Evolutionary conservation across 2,797 vertebrate species (phyloP).

Genomic region (Tinamus major): DNA sequence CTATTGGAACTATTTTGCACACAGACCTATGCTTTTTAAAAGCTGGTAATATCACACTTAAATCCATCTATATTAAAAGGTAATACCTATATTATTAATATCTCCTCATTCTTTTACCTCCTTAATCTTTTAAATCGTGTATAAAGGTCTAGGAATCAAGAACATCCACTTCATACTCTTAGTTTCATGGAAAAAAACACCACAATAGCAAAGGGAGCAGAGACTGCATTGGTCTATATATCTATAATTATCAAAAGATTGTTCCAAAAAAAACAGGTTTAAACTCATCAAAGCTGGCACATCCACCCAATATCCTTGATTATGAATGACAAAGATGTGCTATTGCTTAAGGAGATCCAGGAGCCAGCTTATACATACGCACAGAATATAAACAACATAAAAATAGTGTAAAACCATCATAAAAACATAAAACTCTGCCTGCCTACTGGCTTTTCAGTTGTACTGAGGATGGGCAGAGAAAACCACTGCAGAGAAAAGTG

Average conservation of each 20-base stretch:
- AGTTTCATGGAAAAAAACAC: background rate
- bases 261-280: background rate
- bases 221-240: background rate
- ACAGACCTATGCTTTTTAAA: background rate
- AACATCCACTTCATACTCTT: background rate
- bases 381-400: background rate
- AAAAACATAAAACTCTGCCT: background rate
- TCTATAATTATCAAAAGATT: background rate
- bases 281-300: background rate
- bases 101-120: background rate
- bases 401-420: background rate
- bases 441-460: background rate
- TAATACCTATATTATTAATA: background rate
- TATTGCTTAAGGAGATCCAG: background rate
- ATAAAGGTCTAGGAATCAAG: slow-evolving; percentile 34
- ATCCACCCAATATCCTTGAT: background rate
- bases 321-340: background rate
- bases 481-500: background rate
- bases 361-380: background rate
- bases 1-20: background rate
- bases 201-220: background rate
- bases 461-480: background rate
- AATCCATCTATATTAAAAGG: background rate
- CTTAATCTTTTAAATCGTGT: background rate
- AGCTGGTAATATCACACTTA: background rate